Conservation (phyloP, 2,888 invertebrate genomes). For the Heteropelma amictum region DNA sequence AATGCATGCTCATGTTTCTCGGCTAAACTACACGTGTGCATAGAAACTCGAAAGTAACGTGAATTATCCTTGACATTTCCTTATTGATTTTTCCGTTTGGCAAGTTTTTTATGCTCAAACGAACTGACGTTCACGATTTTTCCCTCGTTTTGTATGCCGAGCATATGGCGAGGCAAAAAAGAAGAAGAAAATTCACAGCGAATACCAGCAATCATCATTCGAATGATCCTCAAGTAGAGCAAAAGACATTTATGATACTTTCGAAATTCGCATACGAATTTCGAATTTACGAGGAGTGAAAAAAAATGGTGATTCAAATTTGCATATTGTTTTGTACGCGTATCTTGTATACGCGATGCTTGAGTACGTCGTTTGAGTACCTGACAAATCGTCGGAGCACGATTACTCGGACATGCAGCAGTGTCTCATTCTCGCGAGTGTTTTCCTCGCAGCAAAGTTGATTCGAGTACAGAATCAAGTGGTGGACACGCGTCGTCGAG, state of each 20-base stretch:
- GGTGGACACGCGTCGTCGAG: slow-evolving; percentile 38
- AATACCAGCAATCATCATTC: slow-evolving; percentile 16
- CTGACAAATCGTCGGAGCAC: slow-evolving; percentile 35
- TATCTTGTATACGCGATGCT: background rate
- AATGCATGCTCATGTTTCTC: too few species aligned
- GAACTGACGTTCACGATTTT: too few species aligned
- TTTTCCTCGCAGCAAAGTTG: slow-evolving; percentile 34
- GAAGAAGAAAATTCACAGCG: too few species aligned
- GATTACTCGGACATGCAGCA: too few species aligned
- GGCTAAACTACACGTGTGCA: background rate
- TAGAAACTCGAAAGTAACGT: background rate
- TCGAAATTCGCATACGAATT: slow-evolving; percentile 4
- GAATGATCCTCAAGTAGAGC: slow-evolving; percentile 6
- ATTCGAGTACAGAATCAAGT: slow-evolving; percentile 29
- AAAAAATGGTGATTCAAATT: slow-evolving; percentile 6
- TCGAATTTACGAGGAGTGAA: slow-evolving; percentile 30
- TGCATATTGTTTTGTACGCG: background rate
- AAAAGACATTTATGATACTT: background rate
- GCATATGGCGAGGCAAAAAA: too few species aligned
- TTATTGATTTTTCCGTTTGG: background rate
- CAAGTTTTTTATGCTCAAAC: background rate
- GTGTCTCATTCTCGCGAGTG: slow-evolving; percentile 29
- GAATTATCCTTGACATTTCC: background rate
- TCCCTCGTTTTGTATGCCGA: too few species aligned
- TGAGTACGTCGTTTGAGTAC: slow-evolving; percentile 27